These are phyloP conservation scores for Platynereis dumerilii DNA, from an alignment of 2,888 invertebrate genomes.

Conservation along the genomic window DNA sequence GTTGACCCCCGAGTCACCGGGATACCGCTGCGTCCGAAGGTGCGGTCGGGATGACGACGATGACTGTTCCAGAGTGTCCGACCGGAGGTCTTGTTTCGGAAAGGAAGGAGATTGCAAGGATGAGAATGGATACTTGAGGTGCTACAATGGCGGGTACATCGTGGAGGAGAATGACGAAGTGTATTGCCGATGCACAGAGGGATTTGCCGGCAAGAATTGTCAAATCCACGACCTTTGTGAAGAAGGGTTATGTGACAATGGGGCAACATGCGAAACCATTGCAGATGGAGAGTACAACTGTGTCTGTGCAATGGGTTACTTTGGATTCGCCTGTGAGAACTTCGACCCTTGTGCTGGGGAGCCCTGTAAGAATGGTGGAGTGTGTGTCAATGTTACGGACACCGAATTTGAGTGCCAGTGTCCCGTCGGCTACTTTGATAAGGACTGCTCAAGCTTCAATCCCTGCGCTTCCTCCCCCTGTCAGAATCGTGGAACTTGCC, in stretches of 20 bases:
- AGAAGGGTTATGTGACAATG: constrained; percentile 43
- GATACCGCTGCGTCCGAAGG: constrained; percentile 17
- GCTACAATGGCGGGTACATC: background rate
- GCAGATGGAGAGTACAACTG: constrained; percentile 42
- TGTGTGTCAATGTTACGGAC: constrained; percentile 37
- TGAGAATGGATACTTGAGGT: background rate
- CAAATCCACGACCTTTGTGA: constrained; percentile 41
- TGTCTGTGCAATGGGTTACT: constrained; percentile 45
- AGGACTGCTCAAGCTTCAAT: constrained; percentile 42
- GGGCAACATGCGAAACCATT: constrained; percentile 41
- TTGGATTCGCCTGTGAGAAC: constrained; percentile 47
- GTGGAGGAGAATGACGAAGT: background rate
- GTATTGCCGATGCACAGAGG: constrained; percentile 42
- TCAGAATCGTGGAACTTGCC: constrained; percentile 49
- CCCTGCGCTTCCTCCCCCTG: constrained; percentile 50
- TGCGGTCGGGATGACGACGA: constrained; percentile 13
- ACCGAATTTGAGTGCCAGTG: constrained; percentile 44
- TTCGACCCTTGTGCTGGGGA: constrained; percentile 45
- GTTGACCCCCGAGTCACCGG: constrained; percentile 10
- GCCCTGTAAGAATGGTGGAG: constrained; percentile 47
- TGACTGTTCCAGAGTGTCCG: background rate
- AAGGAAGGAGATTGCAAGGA: background rate
- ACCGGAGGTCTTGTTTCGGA: constrained; percentile 11
- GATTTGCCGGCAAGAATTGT: constrained; percentile 44
- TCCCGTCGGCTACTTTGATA: constrained; percentile 44